Base-by-base conservation (phyloP, 2,113 vertebrate genomes). In the Paedocypris sp. region DNA sequence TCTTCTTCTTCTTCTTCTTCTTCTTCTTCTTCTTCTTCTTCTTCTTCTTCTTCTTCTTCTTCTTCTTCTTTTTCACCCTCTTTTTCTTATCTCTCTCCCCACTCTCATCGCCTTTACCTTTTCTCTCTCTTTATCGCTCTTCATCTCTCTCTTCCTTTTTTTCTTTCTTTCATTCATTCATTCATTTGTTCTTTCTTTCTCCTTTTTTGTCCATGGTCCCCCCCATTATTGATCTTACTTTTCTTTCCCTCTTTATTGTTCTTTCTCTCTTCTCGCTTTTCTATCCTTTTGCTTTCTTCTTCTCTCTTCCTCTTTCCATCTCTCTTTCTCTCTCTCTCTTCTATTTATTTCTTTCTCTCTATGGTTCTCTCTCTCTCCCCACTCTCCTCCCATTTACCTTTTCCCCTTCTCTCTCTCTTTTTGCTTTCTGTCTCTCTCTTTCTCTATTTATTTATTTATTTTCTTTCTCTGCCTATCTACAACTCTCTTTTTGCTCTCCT, bases 401-500 rank as follows among this genome's bases (percentile, higher is more conserved):
- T 31, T 22, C 31, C 7, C 50, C 16, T 31, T 20, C 18, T 39
- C 33, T 25, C 36, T 19, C 38, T 42, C 38, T 12, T 10, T 26
- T 28, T 22, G n/a, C 36, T 36, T 12, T 36, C 18, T 15, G 16
- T 9, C 8, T 43, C 26, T 42, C 15, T 4, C 35, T 33, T 38
- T 5, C 38, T 13, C 16, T 39, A 49, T 60, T n/a, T n/a, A n/a
- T n/a, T n/a, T n/a, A n/a, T 72, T 74, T 62, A 45, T 64, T 65
- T 69, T 49, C 29, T 12, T 16, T 3, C 25, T 66, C 54, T 35
- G 31, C 43, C 43, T 49, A n/a, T 47, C 41, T 22, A 32, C 35
- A 19, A 22, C 48, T 43, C 51, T 50, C 12, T 31, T 26, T 57
- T 18, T 49, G 16, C 22, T 43, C 36, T 35, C n/a, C 11, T 3